Conservation (phyloP, 2,797 vertebrate genomes). For the Lerista edwardsae region DNA sequence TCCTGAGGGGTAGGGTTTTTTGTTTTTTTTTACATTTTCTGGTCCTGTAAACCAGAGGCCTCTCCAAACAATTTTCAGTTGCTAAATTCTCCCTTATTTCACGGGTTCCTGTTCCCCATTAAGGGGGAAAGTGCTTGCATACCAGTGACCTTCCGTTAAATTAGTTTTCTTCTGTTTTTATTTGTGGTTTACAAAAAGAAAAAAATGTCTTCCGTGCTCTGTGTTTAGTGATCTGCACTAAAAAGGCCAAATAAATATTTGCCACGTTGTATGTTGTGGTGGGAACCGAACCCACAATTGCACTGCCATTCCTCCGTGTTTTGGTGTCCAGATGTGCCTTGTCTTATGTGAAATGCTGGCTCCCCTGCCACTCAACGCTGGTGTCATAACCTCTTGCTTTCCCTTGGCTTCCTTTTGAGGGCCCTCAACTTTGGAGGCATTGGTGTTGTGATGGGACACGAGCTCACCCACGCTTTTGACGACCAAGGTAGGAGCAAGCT, state of each 20-base stretch:
- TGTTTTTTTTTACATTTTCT: not conserved
- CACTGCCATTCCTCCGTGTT: not conserved
- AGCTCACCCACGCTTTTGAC: constrained; percentile 96
- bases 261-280: too few relatives aligned
- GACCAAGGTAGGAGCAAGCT: constrained; percentile 83
- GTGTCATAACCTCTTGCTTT: constrained; percentile 1
- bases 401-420: constrained; percentile 71
- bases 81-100: not conserved
- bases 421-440: constrained; percentile 97
- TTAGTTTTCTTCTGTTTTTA: too few relatives aligned
- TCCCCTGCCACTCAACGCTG: not conserved
- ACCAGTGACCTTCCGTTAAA: too few relatives aligned
- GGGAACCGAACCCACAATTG: too few relatives aligned
- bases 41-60: not conserved
- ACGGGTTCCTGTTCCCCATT: too few relatives aligned
- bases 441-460: constrained; percentile 97
- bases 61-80: not conserved
- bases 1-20: too few relatives aligned
- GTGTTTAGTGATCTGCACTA: too few relatives aligned
- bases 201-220: too few relatives aligned
- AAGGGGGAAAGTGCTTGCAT: too few relatives aligned
- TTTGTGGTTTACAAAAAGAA: too few relatives aligned
- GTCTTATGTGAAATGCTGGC: not conserved
- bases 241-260: too few relatives aligned
- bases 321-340: too few relatives aligned